Evolutionary conservation across 2,888 invertebrate genomes (phyloP), one percentile per base, ranked within the genome.

Genomic region (Smittia sp.): DNA sequence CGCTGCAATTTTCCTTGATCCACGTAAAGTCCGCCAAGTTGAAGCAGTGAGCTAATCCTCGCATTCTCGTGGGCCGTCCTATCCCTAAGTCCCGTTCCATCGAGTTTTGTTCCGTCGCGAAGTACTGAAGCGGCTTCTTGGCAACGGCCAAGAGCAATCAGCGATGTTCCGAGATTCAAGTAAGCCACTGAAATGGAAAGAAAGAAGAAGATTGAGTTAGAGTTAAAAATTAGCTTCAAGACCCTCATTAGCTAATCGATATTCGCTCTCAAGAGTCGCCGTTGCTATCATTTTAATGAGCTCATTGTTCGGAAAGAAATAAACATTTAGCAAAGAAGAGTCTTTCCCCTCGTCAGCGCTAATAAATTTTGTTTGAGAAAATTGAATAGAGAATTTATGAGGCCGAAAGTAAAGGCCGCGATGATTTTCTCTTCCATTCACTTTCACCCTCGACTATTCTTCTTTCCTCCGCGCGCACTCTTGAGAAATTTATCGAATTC

Each of bases 81-180:
- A 81, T 97, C 96, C 78, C 94, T 91, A 62, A 96, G 87, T n/a
- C 92, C 91, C 6, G 90, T 87, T 1, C 94, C 94, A 79, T 95
- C 94, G 65, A 95, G 87, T 70, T 90, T 87, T 1, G 94, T 89
- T 76, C 95, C 96, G 73, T 91, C 89, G 63, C 90, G 86, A 75
- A 96, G 87, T 70, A 93, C 89, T 77, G 90, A 88, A 68, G 90
- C 90, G 2, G 96, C 96, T 80, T 96, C 94, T 63, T 90, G 88
- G 76, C 90, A 88, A 74, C 92, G 86, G 25, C 94, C 94, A 75
- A 91, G 86, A 66, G 92, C 88, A 80, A 92, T 90, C 77, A 94
- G 84, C n/a, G 95, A 90, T 74, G 93, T 90, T 4, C 95, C 97
- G 78, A 96, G 86, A 82, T 96, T 97, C 77, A 97, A 89, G 83